Evolutionary conservation across 2,113 vertebrate species (phyloP).

Genomic region (Shinisaurus crocodilurus): DNA sequence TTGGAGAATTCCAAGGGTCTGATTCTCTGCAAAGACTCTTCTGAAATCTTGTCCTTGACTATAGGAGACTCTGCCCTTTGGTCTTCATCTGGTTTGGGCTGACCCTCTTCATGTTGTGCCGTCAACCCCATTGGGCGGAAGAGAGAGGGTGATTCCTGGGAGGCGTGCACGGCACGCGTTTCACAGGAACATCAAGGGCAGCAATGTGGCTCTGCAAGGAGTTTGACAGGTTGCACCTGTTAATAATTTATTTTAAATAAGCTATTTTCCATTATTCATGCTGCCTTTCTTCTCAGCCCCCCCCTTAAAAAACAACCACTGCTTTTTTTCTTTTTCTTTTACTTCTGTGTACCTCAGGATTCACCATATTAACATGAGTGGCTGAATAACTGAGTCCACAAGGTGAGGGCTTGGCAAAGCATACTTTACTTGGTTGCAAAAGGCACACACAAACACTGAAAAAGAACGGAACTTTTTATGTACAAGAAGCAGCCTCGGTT

Average conservation of each 20-base stretch:
- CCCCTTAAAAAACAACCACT: not conserved
- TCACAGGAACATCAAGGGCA: slow-evolving; percentile 70
- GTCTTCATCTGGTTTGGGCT: slow-evolving; percentile 71
- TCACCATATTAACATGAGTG: too few species aligned
- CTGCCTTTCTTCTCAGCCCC: slow-evolving; percentile 28
- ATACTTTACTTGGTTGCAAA: too few species aligned
- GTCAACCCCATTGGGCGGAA: slow-evolving; percentile 77
- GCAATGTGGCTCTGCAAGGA: slow-evolving; percentile 66
- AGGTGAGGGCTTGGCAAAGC: too few species aligned
- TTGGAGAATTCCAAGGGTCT: slow-evolving; percentile 69
- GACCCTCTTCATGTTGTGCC: slow-evolving; percentile 72
- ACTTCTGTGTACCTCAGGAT: too few species aligned
- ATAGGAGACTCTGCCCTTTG: slow-evolving; percentile 59
- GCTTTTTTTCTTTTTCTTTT: not conserved
- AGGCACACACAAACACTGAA: too few species aligned
- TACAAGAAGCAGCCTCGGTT: too few species aligned
- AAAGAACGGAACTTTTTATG: too few species aligned
- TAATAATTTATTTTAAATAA: slow-evolving; percentile 57
- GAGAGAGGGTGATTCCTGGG: slow-evolving; percentile 43
- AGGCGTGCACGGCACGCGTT: slow-evolving; percentile 57
- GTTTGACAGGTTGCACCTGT: not conserved
- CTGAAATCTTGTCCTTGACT: slow-evolving; percentile 62
- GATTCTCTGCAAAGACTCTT: slow-evolving; percentile 56
- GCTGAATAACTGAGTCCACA: too few species aligned
- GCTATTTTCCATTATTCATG: slow-evolving; percentile 70